Percentiles rank a stretch among this genome's conserved stretches.
These are phyloP conservation scores for Emydoidea blandingii DNA, from an alignment of 2,797 vertebrate genomes.

Conservation along the genomic window DNA sequence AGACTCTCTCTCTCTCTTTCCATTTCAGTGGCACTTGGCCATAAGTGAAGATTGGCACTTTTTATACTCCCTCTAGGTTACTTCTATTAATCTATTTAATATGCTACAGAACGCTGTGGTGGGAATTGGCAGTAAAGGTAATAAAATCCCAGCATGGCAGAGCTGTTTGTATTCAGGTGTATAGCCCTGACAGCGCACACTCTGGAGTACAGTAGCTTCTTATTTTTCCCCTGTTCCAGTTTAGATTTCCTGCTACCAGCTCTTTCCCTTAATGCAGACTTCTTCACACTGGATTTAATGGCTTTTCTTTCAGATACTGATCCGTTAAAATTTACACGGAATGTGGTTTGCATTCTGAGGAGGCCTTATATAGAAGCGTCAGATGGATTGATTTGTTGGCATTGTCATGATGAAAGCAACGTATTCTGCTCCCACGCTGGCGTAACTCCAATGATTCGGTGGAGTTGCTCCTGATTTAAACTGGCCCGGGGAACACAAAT, in stretches of 20 bases:
- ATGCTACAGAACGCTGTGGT: constrained; percentile 87
- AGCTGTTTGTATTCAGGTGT: not conserved
- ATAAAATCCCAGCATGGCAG: constrained; percentile 86
- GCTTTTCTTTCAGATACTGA: not conserved
- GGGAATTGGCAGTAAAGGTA: constrained; percentile 82
- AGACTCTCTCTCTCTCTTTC: constrained; percentile 25
- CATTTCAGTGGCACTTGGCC: constrained; percentile 58
- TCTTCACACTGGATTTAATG: not conserved
- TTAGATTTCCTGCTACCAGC: not conserved
- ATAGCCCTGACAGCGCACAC: rapidly evolving
- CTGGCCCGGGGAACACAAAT: not conserved
- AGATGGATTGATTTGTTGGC: not conserved
- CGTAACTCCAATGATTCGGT: not conserved
- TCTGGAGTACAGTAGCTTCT: not conserved
- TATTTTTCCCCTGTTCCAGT: not conserved
- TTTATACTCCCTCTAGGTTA: constrained; percentile 86
- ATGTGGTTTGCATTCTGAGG: not conserved
- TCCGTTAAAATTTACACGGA: not conserved
- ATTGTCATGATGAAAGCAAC: not conserved
- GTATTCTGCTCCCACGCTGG: not conserved
- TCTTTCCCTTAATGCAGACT: not conserved
- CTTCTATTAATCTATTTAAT: constrained; percentile 93
- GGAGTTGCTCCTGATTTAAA: not conserved
- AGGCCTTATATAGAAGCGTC: not conserved
- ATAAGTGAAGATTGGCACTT: constrained; percentile 84